Evolutionary conservation across 2,113 vertebrate species (phyloP).

Genomic region (Columba livia): DNA sequence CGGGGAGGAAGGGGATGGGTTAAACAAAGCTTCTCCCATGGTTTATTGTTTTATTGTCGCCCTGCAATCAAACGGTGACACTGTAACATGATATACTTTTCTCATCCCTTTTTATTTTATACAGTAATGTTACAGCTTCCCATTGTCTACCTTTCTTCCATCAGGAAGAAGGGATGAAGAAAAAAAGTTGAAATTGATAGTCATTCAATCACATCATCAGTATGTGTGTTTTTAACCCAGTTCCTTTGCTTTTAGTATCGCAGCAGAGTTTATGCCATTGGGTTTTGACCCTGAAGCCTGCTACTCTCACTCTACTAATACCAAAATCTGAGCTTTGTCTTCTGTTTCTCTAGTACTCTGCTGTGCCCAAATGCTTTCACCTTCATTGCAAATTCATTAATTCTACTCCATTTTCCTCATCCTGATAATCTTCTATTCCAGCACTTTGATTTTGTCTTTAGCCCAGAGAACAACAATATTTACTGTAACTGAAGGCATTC

Average conservation of each 20-base stretch:
- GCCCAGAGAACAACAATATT: background rate
- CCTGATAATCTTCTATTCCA: background rate
- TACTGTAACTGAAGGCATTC: background rate
- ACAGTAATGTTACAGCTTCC: background rate
- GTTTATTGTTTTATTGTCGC: too few relatives aligned
- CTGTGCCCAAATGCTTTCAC: background rate
- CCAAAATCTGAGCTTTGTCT: background rate
- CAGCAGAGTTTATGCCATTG: background rate
- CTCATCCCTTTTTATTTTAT: background rate
- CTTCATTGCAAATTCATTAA: conserved; percentile 23
- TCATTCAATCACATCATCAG: background rate
- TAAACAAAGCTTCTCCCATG: too few relatives aligned
- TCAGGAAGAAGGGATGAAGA: background rate
- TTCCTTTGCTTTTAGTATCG: background rate
- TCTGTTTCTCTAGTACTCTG: background rate
- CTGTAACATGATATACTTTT: background rate
- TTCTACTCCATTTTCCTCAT: conserved; percentile 2
- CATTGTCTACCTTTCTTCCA: background rate
- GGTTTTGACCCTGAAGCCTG: background rate
- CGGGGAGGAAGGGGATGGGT: too few relatives aligned
- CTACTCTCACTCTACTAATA: background rate
- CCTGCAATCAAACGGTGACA: too few relatives aligned
- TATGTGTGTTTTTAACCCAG: background rate
- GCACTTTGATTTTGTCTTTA: conserved; percentile 5
- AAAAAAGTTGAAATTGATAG: background rate